Percentiles rank a stretch among this genome's conserved stretches.
phyloP scores from a whole-genome alignment of 1,140 invertebrate species.

The Telenomus remus region DNA sequence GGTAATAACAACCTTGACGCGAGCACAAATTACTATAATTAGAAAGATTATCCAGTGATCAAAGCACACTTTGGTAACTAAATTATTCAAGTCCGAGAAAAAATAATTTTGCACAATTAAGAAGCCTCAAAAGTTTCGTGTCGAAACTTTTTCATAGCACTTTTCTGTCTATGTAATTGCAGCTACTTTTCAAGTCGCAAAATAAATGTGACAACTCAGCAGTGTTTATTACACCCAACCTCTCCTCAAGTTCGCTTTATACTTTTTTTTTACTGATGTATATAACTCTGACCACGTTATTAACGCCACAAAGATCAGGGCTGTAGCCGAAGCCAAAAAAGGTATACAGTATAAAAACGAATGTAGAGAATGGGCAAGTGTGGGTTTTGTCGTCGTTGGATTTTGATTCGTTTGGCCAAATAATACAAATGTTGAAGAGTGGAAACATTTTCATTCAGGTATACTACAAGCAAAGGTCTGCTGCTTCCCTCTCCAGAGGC shows the following conservation, averaged over 20 bases:
- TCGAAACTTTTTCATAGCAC: too few species aligned
- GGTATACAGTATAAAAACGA: background rate
- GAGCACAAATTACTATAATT: too few species aligned
- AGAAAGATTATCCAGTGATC: too few species aligned
- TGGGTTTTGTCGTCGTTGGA: background rate
- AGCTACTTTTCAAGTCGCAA: too few species aligned
- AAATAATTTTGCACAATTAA: too few species aligned
- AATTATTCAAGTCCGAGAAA: too few species aligned
- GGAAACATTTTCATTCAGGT: constrained; percentile 1
- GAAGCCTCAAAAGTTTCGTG: too few species aligned
- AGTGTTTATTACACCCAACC: background rate
- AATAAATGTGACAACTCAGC: background rate
- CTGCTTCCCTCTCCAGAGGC: background rate
- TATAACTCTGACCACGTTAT: background rate
- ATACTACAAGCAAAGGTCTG: background rate
- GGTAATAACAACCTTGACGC: too few species aligned
- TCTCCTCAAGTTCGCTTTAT: background rate
- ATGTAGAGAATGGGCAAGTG: background rate
- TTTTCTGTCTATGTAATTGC: too few species aligned
- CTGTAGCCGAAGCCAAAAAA: background rate
- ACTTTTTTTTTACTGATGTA: background rate
- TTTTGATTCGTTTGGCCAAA: background rate
- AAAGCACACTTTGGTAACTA: too few species aligned
- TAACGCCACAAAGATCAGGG: background rate
- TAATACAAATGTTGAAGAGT: background rate